Conservation (phyloP, 2,888 invertebrate genomes). For the Elgonia sp. region DNA sequence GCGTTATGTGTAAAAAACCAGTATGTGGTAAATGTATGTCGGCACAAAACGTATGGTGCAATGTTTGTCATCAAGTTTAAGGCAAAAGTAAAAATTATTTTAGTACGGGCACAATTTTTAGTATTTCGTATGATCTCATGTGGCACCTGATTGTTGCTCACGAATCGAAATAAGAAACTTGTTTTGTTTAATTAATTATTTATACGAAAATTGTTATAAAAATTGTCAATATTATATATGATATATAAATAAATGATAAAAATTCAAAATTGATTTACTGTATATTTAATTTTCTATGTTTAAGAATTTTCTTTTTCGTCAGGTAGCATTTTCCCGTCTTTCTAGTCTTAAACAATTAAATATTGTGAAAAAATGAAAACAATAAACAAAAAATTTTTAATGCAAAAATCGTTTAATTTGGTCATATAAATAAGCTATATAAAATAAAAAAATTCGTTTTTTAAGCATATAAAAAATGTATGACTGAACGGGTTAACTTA, state of each 20-base stretch:
- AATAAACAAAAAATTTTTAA: no score
- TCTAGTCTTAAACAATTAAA: neutral
- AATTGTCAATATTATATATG: neutral
- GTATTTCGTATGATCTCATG: constrained; percentile 15
- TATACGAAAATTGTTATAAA: neutral
- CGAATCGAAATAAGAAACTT: constrained; percentile 6
- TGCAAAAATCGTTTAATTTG: no score
- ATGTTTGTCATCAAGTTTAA: constrained; percentile 12
- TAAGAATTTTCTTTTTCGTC: neutral
- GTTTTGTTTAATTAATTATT: neutral
- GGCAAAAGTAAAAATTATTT: neutral
- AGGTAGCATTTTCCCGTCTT: constrained; percentile 6
- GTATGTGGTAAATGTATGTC: constrained; percentile 15
- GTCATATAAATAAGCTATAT: no score
- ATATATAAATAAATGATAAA: constrained; percentile 31
- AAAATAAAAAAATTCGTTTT: no score
- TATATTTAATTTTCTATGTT: constrained; percentile 21
- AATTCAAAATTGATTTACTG: constrained; percentile 11
- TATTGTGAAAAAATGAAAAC: no score
- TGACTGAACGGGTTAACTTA: no score
- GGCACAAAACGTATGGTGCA: constrained; percentile 28
- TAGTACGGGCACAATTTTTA: constrained; percentile 10
- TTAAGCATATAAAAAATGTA: no score
- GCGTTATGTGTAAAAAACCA: neutral
- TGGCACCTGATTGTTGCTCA: constrained; percentile 1